These are phyloP conservation scores for Coboldia fuscipes DNA, from an alignment of 1,140 invertebrate species.

Conservation along the genomic window DNA sequence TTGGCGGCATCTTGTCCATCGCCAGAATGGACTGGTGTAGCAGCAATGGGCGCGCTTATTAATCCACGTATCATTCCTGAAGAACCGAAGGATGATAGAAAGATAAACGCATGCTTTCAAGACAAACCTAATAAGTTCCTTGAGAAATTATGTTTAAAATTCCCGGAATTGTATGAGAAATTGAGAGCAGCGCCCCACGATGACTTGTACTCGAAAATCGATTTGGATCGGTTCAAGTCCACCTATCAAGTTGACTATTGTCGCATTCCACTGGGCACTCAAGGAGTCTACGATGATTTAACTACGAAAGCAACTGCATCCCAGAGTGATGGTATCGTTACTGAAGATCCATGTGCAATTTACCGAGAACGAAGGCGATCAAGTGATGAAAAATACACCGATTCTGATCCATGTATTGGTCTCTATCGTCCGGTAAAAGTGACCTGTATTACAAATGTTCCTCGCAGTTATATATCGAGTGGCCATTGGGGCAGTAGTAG, in stretches of 20 bases:
- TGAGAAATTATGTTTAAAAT: slow-evolving; percentile 16
- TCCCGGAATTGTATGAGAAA: slow-evolving; percentile 27
- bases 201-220: slow-evolving; percentile 23
- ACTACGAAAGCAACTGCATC: no score
- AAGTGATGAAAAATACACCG: no score
- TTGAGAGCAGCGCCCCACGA: slow-evolving; percentile 23
- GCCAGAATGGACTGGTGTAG: slow-evolving; percentile 17
- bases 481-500: no score
- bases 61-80: slow-evolving; percentile 16
- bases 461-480: no score
- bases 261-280: slow-evolving; percentile 21
- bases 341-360: no score
- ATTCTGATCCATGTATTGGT: no score
- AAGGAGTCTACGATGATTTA: slow-evolving; percentile 18
- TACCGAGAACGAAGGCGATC: no score
- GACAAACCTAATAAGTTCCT: slow-evolving; percentile 17
- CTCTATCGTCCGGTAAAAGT: no score
- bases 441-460: no score
- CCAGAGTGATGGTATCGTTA: no score
- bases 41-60: slow-evolving; percentile 16
- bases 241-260: slow-evolving; percentile 32
- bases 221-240: slow-evolving; percentile 25
- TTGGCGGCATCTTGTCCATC: no score
- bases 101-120: slow-evolving; percentile 7
- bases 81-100: slow-evolving; percentile 7